Conservation (phyloP, 2,113 vertebrate genomes). For the Ariopsis seemanni region DNA sequence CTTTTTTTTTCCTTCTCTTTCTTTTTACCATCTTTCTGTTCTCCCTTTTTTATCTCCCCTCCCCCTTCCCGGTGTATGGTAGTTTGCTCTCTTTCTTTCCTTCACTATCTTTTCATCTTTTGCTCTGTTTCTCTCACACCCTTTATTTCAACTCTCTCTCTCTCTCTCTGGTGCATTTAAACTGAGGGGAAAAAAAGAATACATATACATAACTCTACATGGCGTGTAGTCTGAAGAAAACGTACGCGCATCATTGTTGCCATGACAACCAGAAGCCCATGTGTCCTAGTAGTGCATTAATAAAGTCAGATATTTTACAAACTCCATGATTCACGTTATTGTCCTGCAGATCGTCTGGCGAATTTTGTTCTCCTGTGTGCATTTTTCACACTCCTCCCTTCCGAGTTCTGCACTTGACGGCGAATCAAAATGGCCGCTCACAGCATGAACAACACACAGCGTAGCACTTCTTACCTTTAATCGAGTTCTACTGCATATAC, state of each 20-base stretch:
- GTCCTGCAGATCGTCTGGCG: background rate
- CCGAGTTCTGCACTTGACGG: background rate
- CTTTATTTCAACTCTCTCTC: background rate
- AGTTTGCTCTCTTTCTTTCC: background rate
- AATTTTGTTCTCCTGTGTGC: background rate
- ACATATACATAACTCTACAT: background rate
- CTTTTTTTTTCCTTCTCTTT: constrained; percentile 26
- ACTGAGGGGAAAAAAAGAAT: no score
- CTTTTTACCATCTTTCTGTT: background rate
- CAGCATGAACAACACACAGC: background rate
- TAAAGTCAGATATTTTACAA: background rate
- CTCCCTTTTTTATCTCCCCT: background rate
- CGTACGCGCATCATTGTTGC: background rate
- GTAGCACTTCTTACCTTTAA: background rate
- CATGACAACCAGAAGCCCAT: background rate
- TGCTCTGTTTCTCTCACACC: background rate
- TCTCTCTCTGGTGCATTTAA: background rate
- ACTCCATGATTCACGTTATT: background rate
- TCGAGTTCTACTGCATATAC: background rate
- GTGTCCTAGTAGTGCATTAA: background rate
- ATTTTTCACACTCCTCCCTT: background rate
- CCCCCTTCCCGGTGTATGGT: background rate
- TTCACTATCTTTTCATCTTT: background rate
- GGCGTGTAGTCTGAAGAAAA: background rate
- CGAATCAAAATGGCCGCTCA: background rate